phyloP scores from a whole-genome alignment of 2,113 vertebrate species.

The Oplegnathus fasciatus region DNA sequence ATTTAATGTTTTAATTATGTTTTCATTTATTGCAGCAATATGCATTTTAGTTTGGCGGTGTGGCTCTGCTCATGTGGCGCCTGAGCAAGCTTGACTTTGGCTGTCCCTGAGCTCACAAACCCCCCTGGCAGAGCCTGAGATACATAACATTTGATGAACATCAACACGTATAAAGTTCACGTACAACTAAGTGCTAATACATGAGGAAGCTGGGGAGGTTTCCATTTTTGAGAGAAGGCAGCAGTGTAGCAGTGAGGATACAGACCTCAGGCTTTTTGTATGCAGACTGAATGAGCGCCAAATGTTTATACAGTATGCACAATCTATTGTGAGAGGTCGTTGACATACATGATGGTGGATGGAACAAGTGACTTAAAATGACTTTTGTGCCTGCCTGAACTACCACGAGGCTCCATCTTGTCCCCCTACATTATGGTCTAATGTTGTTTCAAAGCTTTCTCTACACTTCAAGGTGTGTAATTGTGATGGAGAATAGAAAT shows the following conservation, averaged over 20 bases:
- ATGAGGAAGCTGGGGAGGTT: not conserved
- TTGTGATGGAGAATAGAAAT: not conserved
- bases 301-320: constrained; percentile 2
- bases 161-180: not conserved
- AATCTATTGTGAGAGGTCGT: not conserved
- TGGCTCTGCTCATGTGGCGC: not conserved
- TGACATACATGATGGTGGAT: not conserved
- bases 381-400: not conserved
- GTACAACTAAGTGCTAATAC: not conserved
- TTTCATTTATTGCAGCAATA: not conserved
- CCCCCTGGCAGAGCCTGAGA: not conserved
- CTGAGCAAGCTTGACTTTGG: not conserved
- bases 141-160: not conserved
- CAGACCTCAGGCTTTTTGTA: constrained; percentile 1
- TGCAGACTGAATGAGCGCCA: constrained; percentile 10
- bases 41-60: not conserved
- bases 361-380: not conserved
- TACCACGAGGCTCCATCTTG: not conserved
- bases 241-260: not conserved
- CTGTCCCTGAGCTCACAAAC: not conserved
- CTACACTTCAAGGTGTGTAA: not conserved
- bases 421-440: not conserved
- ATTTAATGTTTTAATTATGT: not conserved
- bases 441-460: not conserved
- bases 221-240: not conserved